Evolutionary conservation across 2,797 vertebrate species (phyloP).

Genomic region (Masticophis lateralis): DNA sequence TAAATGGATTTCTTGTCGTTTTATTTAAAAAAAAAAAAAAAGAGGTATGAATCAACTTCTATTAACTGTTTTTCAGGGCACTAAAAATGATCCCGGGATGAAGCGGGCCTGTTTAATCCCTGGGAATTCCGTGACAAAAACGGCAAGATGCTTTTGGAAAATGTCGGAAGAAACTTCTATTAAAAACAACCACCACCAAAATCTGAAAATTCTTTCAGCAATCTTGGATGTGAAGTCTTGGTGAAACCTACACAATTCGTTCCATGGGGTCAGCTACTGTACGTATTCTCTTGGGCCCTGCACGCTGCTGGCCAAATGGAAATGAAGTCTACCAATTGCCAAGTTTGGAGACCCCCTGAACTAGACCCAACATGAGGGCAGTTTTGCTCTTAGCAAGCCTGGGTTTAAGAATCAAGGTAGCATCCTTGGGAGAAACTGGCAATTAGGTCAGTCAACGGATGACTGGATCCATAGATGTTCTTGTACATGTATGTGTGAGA

Average conservation of each 20-base stretch:
- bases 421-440: too few relatives aligned
- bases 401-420: too few relatives aligned
- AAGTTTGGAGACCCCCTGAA: neutral
- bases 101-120: neutral
- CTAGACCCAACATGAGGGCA: too few relatives aligned
- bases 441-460: neutral
- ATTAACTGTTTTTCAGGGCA: neutral
- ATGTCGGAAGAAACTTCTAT: neutral
- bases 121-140: too few relatives aligned
- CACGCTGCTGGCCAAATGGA: too few relatives aligned
- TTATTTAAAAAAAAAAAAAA: neutral
- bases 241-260: neutral
- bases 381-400: too few relatives aligned
- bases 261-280: neutral
- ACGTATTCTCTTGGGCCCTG: neutral
- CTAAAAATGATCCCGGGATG: neutral
- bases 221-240: neutral
- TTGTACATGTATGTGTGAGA: neutral
- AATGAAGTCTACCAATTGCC: neutral
- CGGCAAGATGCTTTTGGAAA: neutral
- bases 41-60: neutral
- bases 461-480: neutral
- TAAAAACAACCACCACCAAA: too few relatives aligned
- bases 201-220: neutral
- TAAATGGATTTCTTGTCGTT: neutral